phyloP scores from a whole-genome alignment of 2,888 invertebrate genomes.

The Ochropleura leucogaster region DNA sequence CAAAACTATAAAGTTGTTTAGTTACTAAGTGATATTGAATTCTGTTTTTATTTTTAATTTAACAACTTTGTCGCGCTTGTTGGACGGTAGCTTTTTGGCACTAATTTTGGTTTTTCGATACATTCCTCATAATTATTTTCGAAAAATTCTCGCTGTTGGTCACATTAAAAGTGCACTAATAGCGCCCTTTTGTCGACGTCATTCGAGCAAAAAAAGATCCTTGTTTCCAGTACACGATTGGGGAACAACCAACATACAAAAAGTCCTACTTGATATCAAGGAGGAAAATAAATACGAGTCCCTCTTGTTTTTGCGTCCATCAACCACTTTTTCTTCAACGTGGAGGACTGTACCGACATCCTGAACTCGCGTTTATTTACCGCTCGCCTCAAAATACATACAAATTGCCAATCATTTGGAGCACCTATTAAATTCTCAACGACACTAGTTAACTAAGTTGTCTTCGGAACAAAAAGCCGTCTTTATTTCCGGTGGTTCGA shows the following conservation, averaged over 20 bases:
- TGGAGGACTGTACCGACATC: constrained; percentile 18
- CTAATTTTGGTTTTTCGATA: not conserved
- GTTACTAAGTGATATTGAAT: not conserved
- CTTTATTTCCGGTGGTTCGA: constrained; percentile 58
- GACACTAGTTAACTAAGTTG: constrained; percentile 26
- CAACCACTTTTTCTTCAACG: constrained; percentile 12
- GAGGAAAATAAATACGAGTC: constrained; percentile 5
- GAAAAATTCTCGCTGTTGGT: too few species aligned
- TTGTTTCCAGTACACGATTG: not conserved
- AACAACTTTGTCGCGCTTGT: too few species aligned
- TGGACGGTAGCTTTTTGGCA: too few species aligned
- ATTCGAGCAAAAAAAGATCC: not conserved
- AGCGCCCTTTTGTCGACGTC: not conserved
- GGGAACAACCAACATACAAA: not conserved
- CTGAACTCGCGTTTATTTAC: constrained; percentile 21
- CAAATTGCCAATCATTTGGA: constrained; percentile 57
- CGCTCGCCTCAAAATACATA: constrained; percentile 41
- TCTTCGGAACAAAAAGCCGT: constrained; percentile 59
- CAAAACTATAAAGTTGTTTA: constrained; percentile 3
- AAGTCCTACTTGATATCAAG: not conserved
- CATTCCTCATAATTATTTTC: not conserved
- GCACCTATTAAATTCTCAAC: constrained; percentile 54
- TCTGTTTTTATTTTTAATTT: not conserved
- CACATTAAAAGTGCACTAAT: not conserved
- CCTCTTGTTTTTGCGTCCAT: constrained; percentile 21